Conservation (phyloP, 2,113 vertebrate genomes). For the Illadopsis cleaveri region DNA sequence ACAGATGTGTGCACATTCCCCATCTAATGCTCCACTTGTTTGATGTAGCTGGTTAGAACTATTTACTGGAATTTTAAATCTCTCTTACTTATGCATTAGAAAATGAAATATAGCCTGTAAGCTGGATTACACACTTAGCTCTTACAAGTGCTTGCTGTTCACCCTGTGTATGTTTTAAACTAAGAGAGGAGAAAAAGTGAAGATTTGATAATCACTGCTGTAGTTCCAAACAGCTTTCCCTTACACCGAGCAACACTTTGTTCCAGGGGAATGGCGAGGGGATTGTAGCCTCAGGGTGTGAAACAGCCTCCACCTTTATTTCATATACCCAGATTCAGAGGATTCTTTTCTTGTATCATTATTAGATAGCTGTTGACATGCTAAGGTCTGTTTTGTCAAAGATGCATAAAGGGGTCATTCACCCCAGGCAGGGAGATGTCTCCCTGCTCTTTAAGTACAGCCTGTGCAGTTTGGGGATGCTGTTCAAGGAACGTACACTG, state of each 20-base stretch:
- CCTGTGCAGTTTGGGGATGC: background rate
- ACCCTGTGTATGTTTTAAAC: background rate
- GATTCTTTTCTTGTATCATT: background rate
- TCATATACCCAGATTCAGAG: background rate
- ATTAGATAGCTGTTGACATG: background rate
- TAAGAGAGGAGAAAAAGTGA: background rate
- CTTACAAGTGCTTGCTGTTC: background rate
- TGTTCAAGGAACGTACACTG: background rate
- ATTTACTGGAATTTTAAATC: conserved; percentile 34
- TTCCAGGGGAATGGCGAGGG: background rate
- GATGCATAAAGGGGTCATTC: background rate
- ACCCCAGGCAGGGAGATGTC: background rate
- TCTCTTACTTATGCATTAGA: conserved; percentile 32
- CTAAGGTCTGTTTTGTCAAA: background rate
- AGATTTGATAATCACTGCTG: background rate
- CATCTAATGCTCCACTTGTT: background rate
- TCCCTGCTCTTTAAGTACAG: background rate
- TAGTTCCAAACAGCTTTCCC: background rate
- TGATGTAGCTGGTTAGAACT: conserved; percentile 14
- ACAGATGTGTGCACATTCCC: background rate
- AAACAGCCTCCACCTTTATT: background rate
- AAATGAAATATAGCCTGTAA: conserved; percentile 29
- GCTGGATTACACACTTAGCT: background rate
- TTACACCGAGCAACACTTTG: background rate
- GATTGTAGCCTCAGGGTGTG: background rate